These are phyloP conservation scores for Leptodirus hochenwartii DNA, from an alignment of 2,888 invertebrate species.

Conservation along the genomic window DNA sequence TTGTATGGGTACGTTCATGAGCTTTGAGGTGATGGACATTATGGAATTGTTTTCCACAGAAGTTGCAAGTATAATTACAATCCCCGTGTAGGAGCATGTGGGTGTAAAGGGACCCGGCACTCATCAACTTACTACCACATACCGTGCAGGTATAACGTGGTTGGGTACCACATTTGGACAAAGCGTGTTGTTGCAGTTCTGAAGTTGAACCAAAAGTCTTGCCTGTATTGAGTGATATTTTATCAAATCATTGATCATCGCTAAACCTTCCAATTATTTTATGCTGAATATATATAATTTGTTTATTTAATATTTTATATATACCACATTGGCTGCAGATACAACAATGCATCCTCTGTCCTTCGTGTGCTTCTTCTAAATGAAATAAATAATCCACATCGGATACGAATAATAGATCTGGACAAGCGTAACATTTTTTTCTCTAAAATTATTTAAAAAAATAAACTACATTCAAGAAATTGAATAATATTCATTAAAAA, in stretches of 20 bases:
- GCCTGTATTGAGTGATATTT: no score
- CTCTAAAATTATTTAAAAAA: slow-evolving; percentile 21
- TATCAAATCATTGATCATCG: no score
- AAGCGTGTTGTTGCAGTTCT: no score
- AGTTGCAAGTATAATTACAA: slow-evolving; percentile 20
- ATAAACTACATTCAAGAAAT: no score
- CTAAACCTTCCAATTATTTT: slow-evolving; percentile 26
- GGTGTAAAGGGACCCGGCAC: slow-evolving; percentile 20
- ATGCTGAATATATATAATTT: slow-evolving; percentile 24
- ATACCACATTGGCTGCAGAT: slow-evolving; percentile 28
- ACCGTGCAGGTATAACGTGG: slow-evolving; percentile 14
- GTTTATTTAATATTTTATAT: slow-evolving; percentile 25
- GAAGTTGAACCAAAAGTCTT: no score
- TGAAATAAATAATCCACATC: slow-evolving; percentile 25
- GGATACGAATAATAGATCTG: slow-evolving; percentile 22
- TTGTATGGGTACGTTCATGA: slow-evolving; percentile 23
- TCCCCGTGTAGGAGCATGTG: slow-evolving; percentile 21
- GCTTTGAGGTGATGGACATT: slow-evolving; percentile 21
- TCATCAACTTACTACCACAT: slow-evolving; percentile 20
- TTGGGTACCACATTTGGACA: slow-evolving; percentile 3
- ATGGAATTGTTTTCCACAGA: slow-evolving; percentile 22
- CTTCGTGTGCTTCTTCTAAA: slow-evolving; percentile 24
- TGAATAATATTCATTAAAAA: no score
- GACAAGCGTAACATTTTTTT: slow-evolving; percentile 19
- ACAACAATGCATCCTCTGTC: slow-evolving; percentile 21